Evolutionary conservation across 2,797 vertebrate species (phyloP), one percentile per base, ranked within the genome.

Genomic region (Discoglossus pictus): DNA sequence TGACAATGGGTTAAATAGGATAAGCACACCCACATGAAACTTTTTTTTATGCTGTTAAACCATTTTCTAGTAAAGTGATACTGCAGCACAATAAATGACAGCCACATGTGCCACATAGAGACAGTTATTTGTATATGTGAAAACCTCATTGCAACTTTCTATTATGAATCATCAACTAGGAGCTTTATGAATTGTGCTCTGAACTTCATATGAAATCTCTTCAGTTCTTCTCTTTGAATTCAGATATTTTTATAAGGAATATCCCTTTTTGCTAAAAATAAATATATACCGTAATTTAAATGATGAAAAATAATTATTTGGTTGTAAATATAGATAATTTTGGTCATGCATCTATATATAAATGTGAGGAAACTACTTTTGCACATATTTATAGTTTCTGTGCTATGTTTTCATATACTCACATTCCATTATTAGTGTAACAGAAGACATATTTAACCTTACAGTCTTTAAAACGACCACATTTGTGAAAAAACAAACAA

Each of bases 1-100:
- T n/a, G n/a, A n/a, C n/a, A 42, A 24, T 24, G 54, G 20, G 54
- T 56, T 56, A 56, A 4, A 40, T 42, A 3, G 24, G 8, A 23
- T 6, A 18, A 16, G 20, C 7, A 59, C 55, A 17, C 55, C 55
- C 24, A 59, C 55, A 15, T 6, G 10, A 59, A 43, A 23, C 2
- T 24, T 21, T 59, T 59, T 44, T 63, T 55, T 31, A 72, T 75
- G 69, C 76, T 43, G 9, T 65, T 23, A 73, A 53, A 16, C 77
- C 82, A 65, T 86, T 87, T 88, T 89, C 85, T 85, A 86, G 87
- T 85, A 88, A 88, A 83, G 79, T 44, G 79, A 75, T 76, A 80
- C 81, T 75, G 71, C 43, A 24, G 46, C 82, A 83, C 74, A 73
- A 81, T 86, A 65, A 87, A 85, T 73, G 73, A 74, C 56, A 82